Percentiles rank a stretch among this genome's conserved stretches.
Evolutionary conservation across 2,888 invertebrate species (phyloP).

Genomic region (Dilophus febrilis): DNA sequence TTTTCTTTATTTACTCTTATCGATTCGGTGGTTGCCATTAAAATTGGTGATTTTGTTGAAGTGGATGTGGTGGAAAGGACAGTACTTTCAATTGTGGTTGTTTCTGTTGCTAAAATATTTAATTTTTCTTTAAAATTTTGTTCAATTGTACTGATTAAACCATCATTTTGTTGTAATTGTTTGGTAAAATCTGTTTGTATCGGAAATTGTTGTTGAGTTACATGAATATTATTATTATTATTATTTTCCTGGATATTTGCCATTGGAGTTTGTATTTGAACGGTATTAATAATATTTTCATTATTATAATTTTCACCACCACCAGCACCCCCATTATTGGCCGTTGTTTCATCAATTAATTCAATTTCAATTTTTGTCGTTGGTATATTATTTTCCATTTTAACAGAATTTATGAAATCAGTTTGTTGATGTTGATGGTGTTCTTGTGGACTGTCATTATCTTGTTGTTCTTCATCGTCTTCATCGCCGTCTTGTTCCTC

Average conservation of each 20-base stretch:
- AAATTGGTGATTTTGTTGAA: constrained; percentile 15
- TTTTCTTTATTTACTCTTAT: not conserved
- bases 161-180: constrained; percentile 27
- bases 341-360: constrained; percentile 9
- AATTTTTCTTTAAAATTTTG: constrained; percentile 18
- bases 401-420: constrained; percentile 1
- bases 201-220: too few relatives aligned
- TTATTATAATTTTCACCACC: constrained; percentile 1
- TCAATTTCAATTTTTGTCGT: constrained; percentile 13
- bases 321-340: not conserved
- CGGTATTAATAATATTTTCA: constrained; percentile 2
- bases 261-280: constrained; percentile 7
- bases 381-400: constrained; percentile 8
- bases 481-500: not conserved
- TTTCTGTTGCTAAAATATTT: not conserved
- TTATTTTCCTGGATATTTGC: not conserved
- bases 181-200: constrained; percentile 22
- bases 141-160: constrained; percentile 23
- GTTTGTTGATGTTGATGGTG: constrained; percentile 10
- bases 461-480: constrained; percentile 8
- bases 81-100: not conserved
- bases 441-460: not conserved
- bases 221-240: not conserved
- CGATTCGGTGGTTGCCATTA: not conserved
- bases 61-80: constrained; percentile 14